These are phyloP conservation scores for Scrobipalpa atriplicella DNA, from an alignment of 2,888 invertebrate species.

Conservation along the genomic window DNA sequence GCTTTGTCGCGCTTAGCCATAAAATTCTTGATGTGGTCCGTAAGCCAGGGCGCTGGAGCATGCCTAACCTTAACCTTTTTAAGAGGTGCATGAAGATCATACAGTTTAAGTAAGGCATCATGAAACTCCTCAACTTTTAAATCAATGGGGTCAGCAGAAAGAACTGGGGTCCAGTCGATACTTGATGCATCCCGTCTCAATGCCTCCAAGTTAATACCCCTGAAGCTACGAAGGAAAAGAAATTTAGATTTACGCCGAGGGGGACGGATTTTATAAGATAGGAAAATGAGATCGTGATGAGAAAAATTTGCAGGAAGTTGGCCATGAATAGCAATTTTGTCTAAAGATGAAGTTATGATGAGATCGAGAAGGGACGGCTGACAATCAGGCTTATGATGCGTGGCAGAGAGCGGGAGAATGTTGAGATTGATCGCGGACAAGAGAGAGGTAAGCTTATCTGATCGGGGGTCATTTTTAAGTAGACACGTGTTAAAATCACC, in stretches of 20 bases:
- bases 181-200: neutral
- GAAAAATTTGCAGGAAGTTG: neutral
- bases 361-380: neutral
- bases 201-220: too few species aligned
- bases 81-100: neutral
- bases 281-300: too few species aligned
- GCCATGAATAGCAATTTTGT: neutral
- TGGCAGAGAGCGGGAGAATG: neutral
- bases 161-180: neutral
- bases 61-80: neutral
- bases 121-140: neutral
- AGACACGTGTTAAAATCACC: too few species aligned
- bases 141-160: neutral
- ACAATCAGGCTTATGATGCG: neutral
- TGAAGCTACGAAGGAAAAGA: too few species aligned
- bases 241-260: too few species aligned
- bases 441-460: too few species aligned
- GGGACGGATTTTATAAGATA: too few species aligned
- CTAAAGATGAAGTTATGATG: too few species aligned
- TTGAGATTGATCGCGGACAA: neutral
- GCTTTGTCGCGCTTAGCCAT: neutral
- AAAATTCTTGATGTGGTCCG: neutral
- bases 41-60: neutral
- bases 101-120: neutral
- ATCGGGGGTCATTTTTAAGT: too few species aligned